Conservation (phyloP, 2,888 invertebrate genomes). For the Pasiphila rectangulata region DNA sequence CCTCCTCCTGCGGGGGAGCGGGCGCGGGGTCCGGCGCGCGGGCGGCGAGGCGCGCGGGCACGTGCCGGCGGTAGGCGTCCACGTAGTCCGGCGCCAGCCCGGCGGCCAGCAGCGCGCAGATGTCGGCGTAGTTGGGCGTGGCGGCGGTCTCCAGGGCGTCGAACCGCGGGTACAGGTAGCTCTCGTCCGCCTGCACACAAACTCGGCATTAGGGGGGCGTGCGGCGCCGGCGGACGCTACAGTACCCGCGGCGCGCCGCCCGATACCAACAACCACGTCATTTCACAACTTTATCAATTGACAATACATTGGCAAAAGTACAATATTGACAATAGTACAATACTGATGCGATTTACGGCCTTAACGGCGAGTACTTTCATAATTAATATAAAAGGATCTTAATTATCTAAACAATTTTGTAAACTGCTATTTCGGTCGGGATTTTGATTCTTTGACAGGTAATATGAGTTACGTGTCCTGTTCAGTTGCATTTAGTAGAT, state of each 20-base stretch:
- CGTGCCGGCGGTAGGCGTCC: slow-evolving; percentile 62
- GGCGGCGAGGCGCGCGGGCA: slow-evolving; percentile 51
- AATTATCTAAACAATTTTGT: too few species aligned
- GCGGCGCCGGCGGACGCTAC: neutral
- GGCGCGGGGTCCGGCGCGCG: slow-evolving; percentile 12
- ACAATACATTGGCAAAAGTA: too few species aligned
- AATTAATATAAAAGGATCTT: too few species aligned
- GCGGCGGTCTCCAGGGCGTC: slow-evolving; percentile 73
- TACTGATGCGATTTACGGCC: too few species aligned
- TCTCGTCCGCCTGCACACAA: slow-evolving; percentile 59
- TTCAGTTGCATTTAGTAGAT: too few species aligned
- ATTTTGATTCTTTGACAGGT: too few species aligned
- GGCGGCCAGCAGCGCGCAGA: slow-evolving; percentile 62
- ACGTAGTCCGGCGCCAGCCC: slow-evolving; percentile 69
- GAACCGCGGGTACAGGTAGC: slow-evolving; percentile 78
- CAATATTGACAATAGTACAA: too few species aligned
- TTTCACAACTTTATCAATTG: slow-evolving; percentile 1
- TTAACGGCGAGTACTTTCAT: too few species aligned
- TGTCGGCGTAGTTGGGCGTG: slow-evolving; percentile 67
- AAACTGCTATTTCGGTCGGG: too few species aligned
- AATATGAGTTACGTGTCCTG: too few species aligned
- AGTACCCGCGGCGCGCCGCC: slow-evolving; percentile 12
- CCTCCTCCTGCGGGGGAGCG: slow-evolving; percentile 3
- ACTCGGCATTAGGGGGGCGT: neutral
- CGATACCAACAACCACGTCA: neutral